Conservation (phyloP, 2,888 invertebrate species). For the Ferdinandea cuprea region DNA sequence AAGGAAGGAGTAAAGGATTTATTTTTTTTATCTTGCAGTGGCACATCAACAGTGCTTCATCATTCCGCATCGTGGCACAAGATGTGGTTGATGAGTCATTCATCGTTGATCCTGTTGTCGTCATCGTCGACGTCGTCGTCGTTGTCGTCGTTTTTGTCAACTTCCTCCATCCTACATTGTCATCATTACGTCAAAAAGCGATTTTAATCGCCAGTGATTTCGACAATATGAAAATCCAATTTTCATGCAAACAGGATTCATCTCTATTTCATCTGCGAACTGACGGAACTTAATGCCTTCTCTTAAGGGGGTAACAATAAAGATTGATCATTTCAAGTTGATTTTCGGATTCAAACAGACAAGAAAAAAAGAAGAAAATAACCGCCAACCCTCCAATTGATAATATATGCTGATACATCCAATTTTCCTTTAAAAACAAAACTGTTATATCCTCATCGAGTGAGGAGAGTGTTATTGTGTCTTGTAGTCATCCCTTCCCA, state of each 20-base stretch:
- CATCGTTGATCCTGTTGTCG: constrained; percentile 12
- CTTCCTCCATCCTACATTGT: not conserved
- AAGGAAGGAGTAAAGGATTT: not conserved
- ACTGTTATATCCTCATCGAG: constrained; percentile 27
- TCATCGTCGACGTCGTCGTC: too few species aligned
- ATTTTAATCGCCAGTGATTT: constrained; percentile 56
- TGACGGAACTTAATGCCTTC: not conserved
- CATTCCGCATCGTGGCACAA: constrained; percentile 12
- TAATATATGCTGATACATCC: constrained; percentile 27
- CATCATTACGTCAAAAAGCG: constrained; percentile 16
- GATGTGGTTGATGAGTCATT: constrained; percentile 50
- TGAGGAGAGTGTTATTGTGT: not conserved
- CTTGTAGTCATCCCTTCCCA: not conserved
- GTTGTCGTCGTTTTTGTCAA: too few species aligned
- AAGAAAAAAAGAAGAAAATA: not conserved
- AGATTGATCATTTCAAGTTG: constrained; percentile 27
- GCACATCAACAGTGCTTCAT: constrained; percentile 40
- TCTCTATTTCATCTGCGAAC: not conserved
- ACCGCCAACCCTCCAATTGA: not conserved
- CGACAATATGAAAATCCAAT: constrained; percentile 43
- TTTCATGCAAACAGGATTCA: constrained; percentile 25
- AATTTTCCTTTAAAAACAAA: constrained; percentile 2
- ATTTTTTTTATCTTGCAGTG: constrained; percentile 5
- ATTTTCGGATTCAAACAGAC: not conserved
- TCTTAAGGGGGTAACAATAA: not conserved